phyloP scores from a whole-genome alignment of 92 coral and sea anemone species.

The Phenganax marumi region DNA sequence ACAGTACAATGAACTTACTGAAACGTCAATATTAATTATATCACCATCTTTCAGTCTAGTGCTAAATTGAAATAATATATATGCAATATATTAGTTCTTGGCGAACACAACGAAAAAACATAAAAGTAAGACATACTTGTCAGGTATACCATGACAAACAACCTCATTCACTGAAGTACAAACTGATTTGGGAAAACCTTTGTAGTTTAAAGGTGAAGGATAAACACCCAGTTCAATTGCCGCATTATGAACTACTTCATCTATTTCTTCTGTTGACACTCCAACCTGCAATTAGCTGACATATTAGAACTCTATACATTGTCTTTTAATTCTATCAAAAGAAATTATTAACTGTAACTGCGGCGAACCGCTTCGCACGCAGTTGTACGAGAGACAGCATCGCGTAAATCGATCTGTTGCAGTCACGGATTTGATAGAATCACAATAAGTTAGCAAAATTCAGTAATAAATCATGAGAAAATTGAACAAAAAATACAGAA shows the following conservation, averaged over 20 bases:
- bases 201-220: conserved; percentile 95
- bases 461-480: no score
- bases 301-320: no score
- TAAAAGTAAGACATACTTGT: conserved; percentile 60
- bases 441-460: no score
- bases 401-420: no score
- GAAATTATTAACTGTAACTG: no score
- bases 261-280: conserved; percentile 79
- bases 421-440: no score
- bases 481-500: no score
- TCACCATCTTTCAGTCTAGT: conserved; percentile 80
- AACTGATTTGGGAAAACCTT: conserved; percentile 92
- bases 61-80: conserved; percentile 47
- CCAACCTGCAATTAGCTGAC: conserved; percentile 63
- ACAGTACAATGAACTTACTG: conserved; percentile 64
- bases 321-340: no score
- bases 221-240: conserved; percentile 76
- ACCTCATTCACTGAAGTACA: conserved; percentile 94
- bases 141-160: conserved; percentile 96
- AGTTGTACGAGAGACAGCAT: no score
- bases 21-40: conserved; percentile 88
- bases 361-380: no score
- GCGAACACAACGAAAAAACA: background rate
- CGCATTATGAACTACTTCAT: conserved; percentile 67
- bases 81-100: background rate